Percentiles rank a stretch among this genome's conserved stretches.
These are phyloP conservation scores for Perca fluviatilis DNA, from an alignment of 2,113 vertebrate genomes.

Conservation along the genomic window DNA sequence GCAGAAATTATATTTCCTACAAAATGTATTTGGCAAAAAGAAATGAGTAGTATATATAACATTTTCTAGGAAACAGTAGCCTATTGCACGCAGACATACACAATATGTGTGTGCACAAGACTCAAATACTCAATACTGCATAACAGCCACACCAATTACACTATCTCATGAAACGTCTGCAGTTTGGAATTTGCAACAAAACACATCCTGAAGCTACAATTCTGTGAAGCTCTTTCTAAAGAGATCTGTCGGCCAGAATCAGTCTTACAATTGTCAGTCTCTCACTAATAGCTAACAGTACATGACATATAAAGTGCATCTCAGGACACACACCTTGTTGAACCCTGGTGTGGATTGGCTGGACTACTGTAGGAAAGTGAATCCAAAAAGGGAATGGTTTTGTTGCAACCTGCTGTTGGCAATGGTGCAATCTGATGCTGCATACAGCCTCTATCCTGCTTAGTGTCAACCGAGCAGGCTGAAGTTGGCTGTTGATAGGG, in stretches of 20 bases:
- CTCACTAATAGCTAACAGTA: background rate
- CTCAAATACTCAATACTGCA: background rate
- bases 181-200: background rate
- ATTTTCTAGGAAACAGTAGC: background rate
- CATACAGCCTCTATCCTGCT: slow-evolving; percentile 1
- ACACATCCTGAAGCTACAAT: background rate
- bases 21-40: no score
- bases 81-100: background rate
- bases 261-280: background rate
- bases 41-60: no score
- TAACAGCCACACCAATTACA: slow-evolving; percentile 1
- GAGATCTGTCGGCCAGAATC: background rate
- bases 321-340: slow-evolving; percentile 8
- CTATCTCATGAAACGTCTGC: background rate
- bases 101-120: background rate
- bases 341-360: background rate
- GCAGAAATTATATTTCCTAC: background rate
- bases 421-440: slow-evolving; percentile 15
- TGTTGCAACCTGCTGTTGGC: slow-evolving; percentile 18
- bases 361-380: background rate
- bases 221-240: no score
- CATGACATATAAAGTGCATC: background rate
- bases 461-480: slow-evolving; percentile 4
- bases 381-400: slow-evolving; percentile 18
- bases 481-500: slow-evolving; percentile 12